A percentile compares a stretch with the other conserved stretches of the same genome.
Conservation (phyloP, 2,797 vertebrate genomes). For the Protosalanx chinensis region DNA sequence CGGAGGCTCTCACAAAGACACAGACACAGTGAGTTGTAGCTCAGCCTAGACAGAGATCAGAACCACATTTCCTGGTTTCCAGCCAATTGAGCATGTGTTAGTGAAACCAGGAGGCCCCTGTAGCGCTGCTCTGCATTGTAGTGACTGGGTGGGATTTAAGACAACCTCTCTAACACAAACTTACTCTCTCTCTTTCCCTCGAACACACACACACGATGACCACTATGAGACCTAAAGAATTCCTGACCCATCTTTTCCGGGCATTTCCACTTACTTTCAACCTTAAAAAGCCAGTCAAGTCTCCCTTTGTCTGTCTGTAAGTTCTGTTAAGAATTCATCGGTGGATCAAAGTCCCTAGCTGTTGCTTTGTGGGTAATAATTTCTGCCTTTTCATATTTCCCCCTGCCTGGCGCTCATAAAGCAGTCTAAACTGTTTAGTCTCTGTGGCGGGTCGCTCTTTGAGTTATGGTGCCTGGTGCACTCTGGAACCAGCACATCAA, state of each 20-base stretch:
- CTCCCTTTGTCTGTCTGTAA: slow-evolving; percentile 22
- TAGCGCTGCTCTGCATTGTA: slow-evolving; percentile 34
- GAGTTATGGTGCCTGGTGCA: slow-evolving; percentile 54
- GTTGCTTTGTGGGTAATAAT: slow-evolving; percentile 50
- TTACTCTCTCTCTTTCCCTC: slow-evolving; percentile 19
- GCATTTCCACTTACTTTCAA: slow-evolving; percentile 38
- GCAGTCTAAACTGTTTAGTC: slow-evolving; percentile 78
- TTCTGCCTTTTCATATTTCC: slow-evolving; percentile 69
- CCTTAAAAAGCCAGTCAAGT: slow-evolving; percentile 29
- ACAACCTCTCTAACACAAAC: slow-evolving; percentile 29
- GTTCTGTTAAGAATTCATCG: slow-evolving; percentile 51
- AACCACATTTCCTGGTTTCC: slow-evolving; percentile 66
- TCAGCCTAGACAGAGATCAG: slow-evolving; percentile 52
- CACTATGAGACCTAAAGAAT: no score
- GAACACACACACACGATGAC: slow-evolving; percentile 8
- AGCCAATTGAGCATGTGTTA: slow-evolving; percentile 57
- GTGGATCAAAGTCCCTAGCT: slow-evolving; percentile 59
- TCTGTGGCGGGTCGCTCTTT: slow-evolving; percentile 59
- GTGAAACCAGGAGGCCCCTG: slow-evolving; percentile 54
- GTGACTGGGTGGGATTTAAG: slow-evolving; percentile 63
- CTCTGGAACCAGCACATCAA: slow-evolving; percentile 32
- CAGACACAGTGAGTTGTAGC: slow-evolving; percentile 19
- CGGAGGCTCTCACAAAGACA: slow-evolving; percentile 8
- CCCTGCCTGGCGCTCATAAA: slow-evolving; percentile 59
- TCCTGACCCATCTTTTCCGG: slow-evolving; percentile 1